Conservation (phyloP, 1,140 invertebrate genomes). For the Lepidurus packardi region DNA sequence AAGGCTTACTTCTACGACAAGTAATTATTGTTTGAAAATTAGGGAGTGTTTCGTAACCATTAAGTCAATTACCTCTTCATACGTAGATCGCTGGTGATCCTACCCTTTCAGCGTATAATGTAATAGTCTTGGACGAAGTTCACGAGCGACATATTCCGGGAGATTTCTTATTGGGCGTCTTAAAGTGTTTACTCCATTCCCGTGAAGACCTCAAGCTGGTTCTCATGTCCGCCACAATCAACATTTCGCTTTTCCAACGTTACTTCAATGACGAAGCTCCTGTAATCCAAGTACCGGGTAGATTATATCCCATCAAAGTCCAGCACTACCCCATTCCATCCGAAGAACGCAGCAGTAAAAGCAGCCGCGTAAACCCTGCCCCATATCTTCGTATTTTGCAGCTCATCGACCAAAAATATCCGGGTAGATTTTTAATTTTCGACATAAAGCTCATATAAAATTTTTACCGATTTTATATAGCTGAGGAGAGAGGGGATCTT, state of each 20-base stretch:
- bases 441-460: constrained; percentile 33
- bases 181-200: constrained; percentile 80
- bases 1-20: constrained; percentile 87
- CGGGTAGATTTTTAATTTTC: constrained; percentile 49
- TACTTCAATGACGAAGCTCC: constrained; percentile 81
- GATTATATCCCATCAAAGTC: constrained; percentile 86
- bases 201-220: constrained; percentile 80
- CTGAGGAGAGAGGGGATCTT: constrained; percentile 84
- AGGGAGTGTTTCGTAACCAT: neutral
- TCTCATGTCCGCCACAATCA: constrained; percentile 98
- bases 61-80: constrained; percentile 23
- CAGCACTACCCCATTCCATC: constrained; percentile 74
- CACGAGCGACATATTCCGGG: constrained; percentile 93
- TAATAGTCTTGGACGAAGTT: constrained; percentile 88
- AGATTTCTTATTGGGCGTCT: constrained; percentile 87
- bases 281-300: constrained; percentile 85
- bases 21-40: constrained; percentile 45
- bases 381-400: constrained; percentile 90
- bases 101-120: constrained; percentile 63
- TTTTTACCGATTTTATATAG: constrained; percentile 41
- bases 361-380: constrained; percentile 73
- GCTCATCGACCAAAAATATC: constrained; percentile 83
- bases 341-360: constrained; percentile 62
- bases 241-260: constrained; percentile 81
- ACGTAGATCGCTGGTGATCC: constrained; percentile 50